A percentile compares a stretch with the other conserved stretches of the same genome.
Conservation (phyloP, 2,888 invertebrate species). For the Heteropelma amictum region DNA sequence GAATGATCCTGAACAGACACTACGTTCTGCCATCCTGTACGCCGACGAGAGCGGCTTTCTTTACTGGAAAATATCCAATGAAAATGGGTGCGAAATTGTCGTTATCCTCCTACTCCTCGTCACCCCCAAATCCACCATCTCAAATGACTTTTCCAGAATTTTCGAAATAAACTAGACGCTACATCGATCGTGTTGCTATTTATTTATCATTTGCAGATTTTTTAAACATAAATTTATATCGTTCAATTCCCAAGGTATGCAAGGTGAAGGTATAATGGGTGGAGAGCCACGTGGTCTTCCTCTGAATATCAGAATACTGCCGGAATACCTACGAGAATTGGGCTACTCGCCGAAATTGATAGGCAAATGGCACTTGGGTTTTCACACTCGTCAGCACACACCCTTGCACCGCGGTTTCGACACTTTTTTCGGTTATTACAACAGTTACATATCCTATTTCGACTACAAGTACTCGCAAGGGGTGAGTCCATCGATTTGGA, state of each 20-base stretch:
- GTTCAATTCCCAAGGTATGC: conserved; percentile 78
- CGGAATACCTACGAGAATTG: conserved; percentile 79
- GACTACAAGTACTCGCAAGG: conserved; percentile 82
- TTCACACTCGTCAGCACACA: conserved; percentile 81
- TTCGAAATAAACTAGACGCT: not conserved
- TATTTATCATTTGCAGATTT: not conserved
- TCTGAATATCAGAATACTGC: conserved; percentile 78
- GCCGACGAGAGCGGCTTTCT: conserved; percentile 88
- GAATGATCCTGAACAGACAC: conserved; percentile 90
- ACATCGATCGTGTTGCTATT: not conserved
- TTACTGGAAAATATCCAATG: conserved; percentile 93
- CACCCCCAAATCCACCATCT: too few species aligned
- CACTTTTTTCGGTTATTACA: conserved; percentile 91
- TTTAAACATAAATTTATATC: not conserved
- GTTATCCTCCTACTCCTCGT: not conserved
- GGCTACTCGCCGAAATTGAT: conserved; percentile 80
- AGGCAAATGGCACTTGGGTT: conserved; percentile 83
- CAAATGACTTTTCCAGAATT: not conserved
- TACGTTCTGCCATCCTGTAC: conserved; percentile 93
- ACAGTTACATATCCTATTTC: conserved; percentile 90
- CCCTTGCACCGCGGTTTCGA: conserved; percentile 89
- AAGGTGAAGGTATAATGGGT: conserved; percentile 79
- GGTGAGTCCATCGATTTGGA: conserved; percentile 54
- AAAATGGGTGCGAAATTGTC: conserved; percentile 77
- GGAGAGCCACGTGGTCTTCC: conserved; percentile 80